phyloP scores from a whole-genome alignment of 2,888 invertebrate species.

The Folsomia manolachei region DNA sequence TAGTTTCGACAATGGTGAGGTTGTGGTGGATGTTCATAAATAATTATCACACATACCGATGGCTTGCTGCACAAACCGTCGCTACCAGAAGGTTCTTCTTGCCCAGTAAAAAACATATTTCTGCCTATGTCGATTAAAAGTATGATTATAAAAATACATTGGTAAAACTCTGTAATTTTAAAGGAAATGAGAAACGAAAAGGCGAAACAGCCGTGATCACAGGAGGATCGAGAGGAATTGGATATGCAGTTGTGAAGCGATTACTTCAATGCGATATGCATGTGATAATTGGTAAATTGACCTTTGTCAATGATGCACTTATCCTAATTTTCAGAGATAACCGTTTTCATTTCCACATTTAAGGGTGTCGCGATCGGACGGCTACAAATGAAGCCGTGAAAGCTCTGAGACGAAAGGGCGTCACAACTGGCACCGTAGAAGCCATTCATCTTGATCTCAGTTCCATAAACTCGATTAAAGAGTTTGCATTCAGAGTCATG shows the following conservation, averaged over 20 bases:
- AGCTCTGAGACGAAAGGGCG: slow-evolving; percentile 57
- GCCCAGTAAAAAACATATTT: slow-evolving; percentile 24
- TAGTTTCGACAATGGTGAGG: slow-evolving; percentile 24
- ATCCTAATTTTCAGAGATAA: neutral
- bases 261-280: slow-evolving; percentile 72
- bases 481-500: slow-evolving; percentile 68
- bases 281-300: slow-evolving; percentile 66
- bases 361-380: slow-evolving; percentile 70
- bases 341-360: neutral
- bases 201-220: slow-evolving; percentile 76
- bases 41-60: slow-evolving; percentile 27
- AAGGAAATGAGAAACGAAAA: slow-evolving; percentile 62
- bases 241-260: slow-evolving; percentile 71
- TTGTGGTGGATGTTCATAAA: slow-evolving; percentile 31
- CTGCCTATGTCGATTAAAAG: too few relatives aligned
- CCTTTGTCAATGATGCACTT: neutral
- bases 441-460: slow-evolving; percentile 68
- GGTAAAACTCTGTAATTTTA: too few relatives aligned
- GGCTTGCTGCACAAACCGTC: slow-evolving; percentile 25
- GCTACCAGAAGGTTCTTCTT: slow-evolving; percentile 28
- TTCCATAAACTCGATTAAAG: slow-evolving; percentile 70
- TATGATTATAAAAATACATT: too few relatives aligned
- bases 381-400: slow-evolving; percentile 58
- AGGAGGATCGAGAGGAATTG: slow-evolving; percentile 83
- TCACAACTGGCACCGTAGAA: slow-evolving; percentile 62